A percentile compares a stretch with the other conserved stretches of the same genome.
Conservation (phyloP, 1,140 invertebrate genomes). For the Pogonognathellus flavescens region DNA sequence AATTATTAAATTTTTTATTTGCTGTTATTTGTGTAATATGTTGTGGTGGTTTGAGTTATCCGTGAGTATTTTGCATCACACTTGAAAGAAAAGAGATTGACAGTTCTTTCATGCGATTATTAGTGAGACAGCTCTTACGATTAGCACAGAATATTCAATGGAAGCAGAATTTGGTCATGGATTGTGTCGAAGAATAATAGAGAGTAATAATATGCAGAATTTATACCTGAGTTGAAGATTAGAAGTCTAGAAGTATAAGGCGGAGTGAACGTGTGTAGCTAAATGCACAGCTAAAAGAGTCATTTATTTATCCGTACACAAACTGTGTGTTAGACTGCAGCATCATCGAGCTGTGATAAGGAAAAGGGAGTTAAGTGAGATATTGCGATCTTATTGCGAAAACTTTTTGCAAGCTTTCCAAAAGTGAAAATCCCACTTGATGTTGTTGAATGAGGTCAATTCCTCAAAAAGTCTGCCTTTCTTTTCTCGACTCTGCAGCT, state of each 20-base stretch:
- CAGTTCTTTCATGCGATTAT: not conserved
- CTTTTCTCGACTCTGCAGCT: slow-evolving; percentile 1
- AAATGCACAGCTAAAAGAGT: no score
- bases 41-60: no score
- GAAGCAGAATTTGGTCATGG: not conserved
- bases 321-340: no score
- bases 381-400: slow-evolving; percentile 47
- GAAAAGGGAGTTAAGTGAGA: slow-evolving; percentile 10
- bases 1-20: no score
- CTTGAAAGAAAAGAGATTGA: not conserved
- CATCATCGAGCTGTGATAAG: slow-evolving; percentile 1
- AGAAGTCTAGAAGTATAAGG: no score
- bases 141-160: slow-evolving; percentile 1
- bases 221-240: no score
- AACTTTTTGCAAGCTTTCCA: slow-evolving; percentile 55
- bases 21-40: no score
- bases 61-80: no score
- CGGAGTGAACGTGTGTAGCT: no score
- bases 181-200: not conserved
- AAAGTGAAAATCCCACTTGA: slow-evolving; percentile 53
- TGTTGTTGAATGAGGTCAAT: slow-evolving; percentile 52
- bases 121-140: not conserved
- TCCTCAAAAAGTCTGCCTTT: slow-evolving; percentile 52
- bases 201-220: no score
- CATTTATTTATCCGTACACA: no score